Evolutionary conservation across 2,888 invertebrate species (phyloP).

Genomic region (Heteropelma amictum): DNA sequence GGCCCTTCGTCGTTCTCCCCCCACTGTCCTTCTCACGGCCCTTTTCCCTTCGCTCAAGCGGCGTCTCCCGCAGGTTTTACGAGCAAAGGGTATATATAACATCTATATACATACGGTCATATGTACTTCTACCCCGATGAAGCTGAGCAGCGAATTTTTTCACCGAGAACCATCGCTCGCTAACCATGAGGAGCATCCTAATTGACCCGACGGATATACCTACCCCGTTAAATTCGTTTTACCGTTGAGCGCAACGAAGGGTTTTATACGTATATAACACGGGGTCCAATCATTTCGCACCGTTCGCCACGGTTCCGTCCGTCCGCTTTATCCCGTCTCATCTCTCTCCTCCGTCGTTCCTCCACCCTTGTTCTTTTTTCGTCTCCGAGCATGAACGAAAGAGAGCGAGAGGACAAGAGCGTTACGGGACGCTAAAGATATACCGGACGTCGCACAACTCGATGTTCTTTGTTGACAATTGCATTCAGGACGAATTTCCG

Average conservation of each 20-base stretch:
- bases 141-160: conserved; percentile 41
- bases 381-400: neutral
- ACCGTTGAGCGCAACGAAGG: conserved; percentile 42
- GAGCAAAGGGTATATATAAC: neutral
- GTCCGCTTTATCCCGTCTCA: neutral
- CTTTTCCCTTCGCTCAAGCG: too few relatives aligned
- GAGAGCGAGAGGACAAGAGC: too few relatives aligned
- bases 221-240: conserved; percentile 53
- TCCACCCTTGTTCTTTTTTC: neutral
- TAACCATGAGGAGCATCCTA: conserved; percentile 50
- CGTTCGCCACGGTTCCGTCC: conserved; percentile 30
- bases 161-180: conserved; percentile 13
- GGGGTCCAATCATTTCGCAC: conserved; percentile 48
- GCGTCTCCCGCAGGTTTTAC: neutral
- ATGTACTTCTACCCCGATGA: conserved; percentile 22
- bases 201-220: conserved; percentile 56
- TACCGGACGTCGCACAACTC: too few relatives aligned
- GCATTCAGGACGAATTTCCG: too few relatives aligned
- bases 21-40: neutral
- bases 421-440: neutral
- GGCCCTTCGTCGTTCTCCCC: neutral
- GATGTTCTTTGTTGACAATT: too few relatives aligned
- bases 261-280: conserved; percentile 33
- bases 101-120: neutral
- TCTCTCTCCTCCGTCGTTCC: conserved; percentile 8